Conservation (phyloP, 2,888 invertebrate genomes). For the Lasioglossum malachurum region DNA sequence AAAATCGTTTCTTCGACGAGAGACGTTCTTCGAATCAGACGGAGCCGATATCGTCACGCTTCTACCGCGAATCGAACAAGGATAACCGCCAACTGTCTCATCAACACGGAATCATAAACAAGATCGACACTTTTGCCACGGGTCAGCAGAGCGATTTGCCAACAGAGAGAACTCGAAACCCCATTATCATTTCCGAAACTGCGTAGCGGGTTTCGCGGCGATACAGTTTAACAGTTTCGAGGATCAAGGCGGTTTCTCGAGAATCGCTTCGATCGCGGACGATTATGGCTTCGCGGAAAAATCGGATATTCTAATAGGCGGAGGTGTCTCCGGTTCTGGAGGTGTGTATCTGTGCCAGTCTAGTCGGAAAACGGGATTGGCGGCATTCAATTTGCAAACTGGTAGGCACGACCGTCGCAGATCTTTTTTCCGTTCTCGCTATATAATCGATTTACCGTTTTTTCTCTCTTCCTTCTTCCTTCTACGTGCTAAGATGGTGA, state of each 20-base stretch:
- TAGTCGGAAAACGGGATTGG: conserved; percentile 22
- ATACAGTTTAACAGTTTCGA: neutral
- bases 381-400: conserved; percentile 23
- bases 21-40: conserved; percentile 6
- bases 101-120: conserved; percentile 3
- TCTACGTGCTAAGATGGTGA: too few relatives aligned
- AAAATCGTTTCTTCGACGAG: conserved; percentile 21
- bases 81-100: conserved; percentile 5
- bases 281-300: neutral
- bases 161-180: neutral
- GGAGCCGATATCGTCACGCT: neutral
- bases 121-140: neutral
- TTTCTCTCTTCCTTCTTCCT: neutral
- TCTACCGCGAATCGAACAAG: neutral
- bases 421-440: neutral
- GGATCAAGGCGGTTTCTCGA: neutral
- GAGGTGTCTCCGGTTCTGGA: conserved; percentile 21
- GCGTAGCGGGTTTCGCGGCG: neutral
- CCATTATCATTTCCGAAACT: neutral
- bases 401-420: conserved; percentile 3
- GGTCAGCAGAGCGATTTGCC: neutral
- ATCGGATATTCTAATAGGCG: neutral
- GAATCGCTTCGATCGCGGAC: neutral
- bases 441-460: neutral
- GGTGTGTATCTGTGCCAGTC: conserved; percentile 25